Base-by-base conservation (phyloP, 1,140 invertebrate species). In the Plodia interpunctella region DNA sequence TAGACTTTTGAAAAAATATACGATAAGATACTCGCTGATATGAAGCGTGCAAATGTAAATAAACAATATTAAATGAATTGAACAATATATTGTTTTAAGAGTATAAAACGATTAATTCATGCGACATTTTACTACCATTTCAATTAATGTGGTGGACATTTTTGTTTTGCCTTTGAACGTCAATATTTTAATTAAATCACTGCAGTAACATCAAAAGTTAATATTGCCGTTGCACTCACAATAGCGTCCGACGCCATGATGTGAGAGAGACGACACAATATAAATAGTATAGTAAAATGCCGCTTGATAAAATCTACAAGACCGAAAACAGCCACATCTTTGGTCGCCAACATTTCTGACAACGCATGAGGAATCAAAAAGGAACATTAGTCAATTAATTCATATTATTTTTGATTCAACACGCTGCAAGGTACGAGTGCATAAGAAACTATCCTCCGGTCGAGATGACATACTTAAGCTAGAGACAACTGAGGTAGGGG, bases 401-500 rank as follows among this genome's bases (percentile, higher is more conserved):
- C 13, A n/a, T 10, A 38, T 44, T 44, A 17, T 15, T 52, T 52
- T 52, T 21, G 38, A 44, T 44, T 52, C 50, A 25, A 20, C 50
- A 52, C 20, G 11, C 19, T 52, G 10, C 19, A 52, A 55, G 54
- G 28, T 35, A 55, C 30, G 72, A 76, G 65, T 66, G 59, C 66
- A 62, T 51, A 63, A 59, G 54, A 44, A 63, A 60, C 44, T 58
- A 64, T 49, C 30, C 50, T 60, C 55, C 59, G 49, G 58, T 59
- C 13, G 53, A 62, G 20, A 53, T 53, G 51, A 57, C 53, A 69
- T 57, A 69, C 78, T 83, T 79, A 78, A 75, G 70, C 83, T 86
- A 81, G 54, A 77, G 81, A 81, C 78, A 83, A 83, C 79, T 88
- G 85, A 88, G 85, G 85, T 88, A 88, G 85, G 83, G 85, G 83